Conservation (phyloP, 2,888 invertebrate species). For the Beris chalybata region DNA sequence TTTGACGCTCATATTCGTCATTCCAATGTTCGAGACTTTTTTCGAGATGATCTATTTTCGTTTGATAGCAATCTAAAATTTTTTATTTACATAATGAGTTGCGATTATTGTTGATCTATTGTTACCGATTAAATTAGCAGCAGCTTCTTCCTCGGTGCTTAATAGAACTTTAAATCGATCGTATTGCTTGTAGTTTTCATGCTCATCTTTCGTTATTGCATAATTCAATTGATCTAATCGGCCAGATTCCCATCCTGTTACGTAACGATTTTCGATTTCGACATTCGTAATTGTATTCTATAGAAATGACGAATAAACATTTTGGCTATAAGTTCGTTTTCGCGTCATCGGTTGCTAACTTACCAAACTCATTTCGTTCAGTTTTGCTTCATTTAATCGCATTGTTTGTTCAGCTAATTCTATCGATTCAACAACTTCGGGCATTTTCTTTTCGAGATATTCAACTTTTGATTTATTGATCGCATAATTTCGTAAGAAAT, state of each 20-base stretch:
- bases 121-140: conserved; percentile 19
- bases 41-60: conserved; percentile 15
- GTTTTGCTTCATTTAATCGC: not conserved
- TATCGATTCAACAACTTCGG: not conserved
- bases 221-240: conserved; percentile 6
- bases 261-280: conserved; percentile 4
- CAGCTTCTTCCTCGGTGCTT: conserved; percentile 8
- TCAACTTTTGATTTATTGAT: conserved; percentile 13
- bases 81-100: not conserved
- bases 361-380: conserved; percentile 7
- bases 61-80: conserved; percentile 16
- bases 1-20: conserved; percentile 19
- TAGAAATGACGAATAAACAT: not conserved
- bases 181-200: not conserved
- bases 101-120: not conserved
- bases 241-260: conserved; percentile 3
- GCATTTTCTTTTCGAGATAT: conserved; percentile 11
- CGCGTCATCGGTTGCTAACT: not conserved
- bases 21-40: conserved; percentile 9
- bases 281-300: conserved; percentile 1
- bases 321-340: not conserved
- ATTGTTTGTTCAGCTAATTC: not conserved
- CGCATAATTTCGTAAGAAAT: conserved; percentile 2
- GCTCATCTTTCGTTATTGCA: conserved; percentile 4
- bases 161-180: conserved; percentile 8